A percentile compares a stretch with the other conserved stretches of the same genome.
Conservation (phyloP, 1,140 invertebrate genomes). For the Caenorhabditis briggsae region DNA sequence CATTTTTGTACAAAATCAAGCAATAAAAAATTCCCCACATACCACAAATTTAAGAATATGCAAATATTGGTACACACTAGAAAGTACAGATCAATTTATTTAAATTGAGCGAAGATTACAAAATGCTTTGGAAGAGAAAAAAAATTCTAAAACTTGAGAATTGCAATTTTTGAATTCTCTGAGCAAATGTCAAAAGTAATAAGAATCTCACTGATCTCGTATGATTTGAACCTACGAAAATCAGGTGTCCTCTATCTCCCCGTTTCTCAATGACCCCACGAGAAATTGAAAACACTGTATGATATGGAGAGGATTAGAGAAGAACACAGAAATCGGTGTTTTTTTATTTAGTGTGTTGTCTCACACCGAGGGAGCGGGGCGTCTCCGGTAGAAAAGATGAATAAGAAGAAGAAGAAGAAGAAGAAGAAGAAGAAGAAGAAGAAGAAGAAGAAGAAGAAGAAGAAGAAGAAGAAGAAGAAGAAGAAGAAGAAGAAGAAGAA, state of each 20-base stretch:
- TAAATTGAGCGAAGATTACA: no score
- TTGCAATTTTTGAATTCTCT: no score
- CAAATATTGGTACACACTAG: no score
- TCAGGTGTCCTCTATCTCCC: conserved; percentile 10
- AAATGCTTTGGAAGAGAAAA: no score
- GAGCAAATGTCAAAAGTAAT: no score
- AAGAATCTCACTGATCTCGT: no score
- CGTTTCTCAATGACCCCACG: conserved; percentile 16
- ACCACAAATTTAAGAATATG: no score
- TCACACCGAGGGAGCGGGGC: neutral
- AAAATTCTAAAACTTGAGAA: no score
- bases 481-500: conserved; percentile 12
- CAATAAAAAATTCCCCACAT: no score
- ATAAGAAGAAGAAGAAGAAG: neutral
- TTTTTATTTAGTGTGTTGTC: conserved; percentile 4
- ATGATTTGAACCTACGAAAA: neutral
- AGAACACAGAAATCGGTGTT: conserved; percentile 26
- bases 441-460: neutral
- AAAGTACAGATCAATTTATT: no score
- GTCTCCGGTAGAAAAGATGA: conserved; percentile 36
- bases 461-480: neutral
- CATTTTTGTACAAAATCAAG: no score
- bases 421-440: neutral
- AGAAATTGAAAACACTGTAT: neutral
- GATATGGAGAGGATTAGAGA: neutral